Conservation (phyloP, 2,113 vertebrate genomes). For the Oryzias javanicus region DNA sequence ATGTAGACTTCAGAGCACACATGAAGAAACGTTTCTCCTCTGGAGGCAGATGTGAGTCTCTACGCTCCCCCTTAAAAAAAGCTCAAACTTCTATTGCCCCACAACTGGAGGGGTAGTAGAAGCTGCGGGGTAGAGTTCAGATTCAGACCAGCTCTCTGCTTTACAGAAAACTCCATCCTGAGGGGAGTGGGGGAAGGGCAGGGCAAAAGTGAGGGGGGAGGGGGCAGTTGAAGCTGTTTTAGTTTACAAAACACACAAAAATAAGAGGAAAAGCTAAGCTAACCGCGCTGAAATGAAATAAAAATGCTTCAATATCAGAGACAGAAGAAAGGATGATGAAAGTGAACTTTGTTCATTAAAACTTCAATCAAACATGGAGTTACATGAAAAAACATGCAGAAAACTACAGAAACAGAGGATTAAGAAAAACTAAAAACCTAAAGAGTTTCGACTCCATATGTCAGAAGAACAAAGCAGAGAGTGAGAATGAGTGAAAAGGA, state of each 20-base stretch:
- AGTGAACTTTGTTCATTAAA: not conserved
- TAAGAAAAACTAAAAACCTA: no score
- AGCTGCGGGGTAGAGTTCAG: not conserved
- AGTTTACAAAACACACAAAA: conserved; percentile 13
- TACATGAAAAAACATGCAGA: not conserved
- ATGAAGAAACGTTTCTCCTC: no score
- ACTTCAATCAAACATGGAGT: no score
- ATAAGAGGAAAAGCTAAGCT: not conserved
- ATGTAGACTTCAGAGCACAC: no score
- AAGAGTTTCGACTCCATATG: no score
- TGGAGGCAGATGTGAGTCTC: no score
- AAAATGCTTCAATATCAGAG: not conserved
- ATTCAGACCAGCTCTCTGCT: conserved; percentile 26
- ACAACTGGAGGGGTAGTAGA: no score
- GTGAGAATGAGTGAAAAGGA: not conserved
- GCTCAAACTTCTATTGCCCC: no score
- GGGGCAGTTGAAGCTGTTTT: conserved; percentile 30
- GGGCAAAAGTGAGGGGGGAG: not conserved
- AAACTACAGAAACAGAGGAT: not conserved
- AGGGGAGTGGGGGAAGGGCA: conserved; percentile 16
- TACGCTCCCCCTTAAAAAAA: no score
- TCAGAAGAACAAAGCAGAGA: no score
- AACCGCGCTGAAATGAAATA: not conserved
- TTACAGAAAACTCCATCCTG: conserved; percentile 49
- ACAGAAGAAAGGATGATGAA: not conserved